Evolutionary conservation across 1,140 invertebrate species (phyloP), one percentile per base, ranked within the genome.

Genomic region (Ceratosolen fusciceps): DNA sequence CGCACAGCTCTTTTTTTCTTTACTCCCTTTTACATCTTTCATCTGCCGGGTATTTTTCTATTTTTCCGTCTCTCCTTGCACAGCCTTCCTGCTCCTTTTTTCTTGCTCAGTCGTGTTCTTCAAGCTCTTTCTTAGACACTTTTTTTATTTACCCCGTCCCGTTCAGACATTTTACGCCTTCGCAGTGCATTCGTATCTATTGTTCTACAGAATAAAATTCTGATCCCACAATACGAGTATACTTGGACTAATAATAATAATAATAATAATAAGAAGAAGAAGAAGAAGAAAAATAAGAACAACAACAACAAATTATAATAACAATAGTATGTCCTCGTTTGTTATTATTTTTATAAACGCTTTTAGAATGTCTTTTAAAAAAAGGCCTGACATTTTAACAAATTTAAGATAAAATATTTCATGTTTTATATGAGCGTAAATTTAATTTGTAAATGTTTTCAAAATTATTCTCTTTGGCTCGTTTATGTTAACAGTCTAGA

Each of bases 61-160:
- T 79, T 74, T 79, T 79, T 79, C 71, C 34, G 60, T 34, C 71
- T 79, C 71, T 79, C 77, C 77, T 79, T 74, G 77, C 77, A 31
- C 71, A 34, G 68, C 34, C 77, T 73, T 26, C 7, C 16, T 79
- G 2, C 49, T 54, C 56, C 52, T 68, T 68, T 71, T 65, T 56
- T 54, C 58, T 52, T n/a, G 10, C 68, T 19, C 12, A 62, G n/a
- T 65, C 26, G 43, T 54, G 70, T 67, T 79, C 77, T 73, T 54
- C 58, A 29, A 73, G 70, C 47, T 67, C 58, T 52, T 71, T 77
- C 75, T 77, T 31, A n/a, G 75, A 37, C 19, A 43, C 2, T 24
- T 74, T 29, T 67, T 43, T 52, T 76, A 29, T 19, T 79, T 52
- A 8, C 9, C 19, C 68, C 56, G 56, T 78, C 43, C 21, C 56